Evolutionary conservation across 1,140 invertebrate genomes (phyloP).

Genomic region (Drosophila punjabiensis): DNA sequence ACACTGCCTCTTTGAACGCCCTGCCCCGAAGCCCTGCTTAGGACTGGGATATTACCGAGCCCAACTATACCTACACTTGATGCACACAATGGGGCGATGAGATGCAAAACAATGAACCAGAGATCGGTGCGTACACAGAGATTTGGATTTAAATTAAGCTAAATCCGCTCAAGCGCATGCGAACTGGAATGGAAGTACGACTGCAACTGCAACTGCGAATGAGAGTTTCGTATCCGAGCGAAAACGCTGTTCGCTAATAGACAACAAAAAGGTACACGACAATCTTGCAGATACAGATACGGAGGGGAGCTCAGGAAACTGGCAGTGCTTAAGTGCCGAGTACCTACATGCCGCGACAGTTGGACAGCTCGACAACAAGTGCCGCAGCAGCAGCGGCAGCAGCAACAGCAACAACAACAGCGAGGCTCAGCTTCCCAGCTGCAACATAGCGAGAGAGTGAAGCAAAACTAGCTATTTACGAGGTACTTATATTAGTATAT

Average conservation of each 20-base stretch:
- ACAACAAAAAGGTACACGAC: constrained; percentile 79
- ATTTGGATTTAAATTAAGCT: constrained; percentile 84
- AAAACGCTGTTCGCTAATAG: constrained; percentile 66
- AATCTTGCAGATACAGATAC: constrained; percentile 61
- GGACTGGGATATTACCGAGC: constrained; percentile 24
- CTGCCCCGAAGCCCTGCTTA: constrained; percentile 39
- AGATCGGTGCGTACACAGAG: constrained; percentile 57
- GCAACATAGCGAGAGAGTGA: constrained; percentile 30
- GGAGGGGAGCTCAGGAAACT: constrained; percentile 51
- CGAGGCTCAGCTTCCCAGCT: constrained; percentile 16
- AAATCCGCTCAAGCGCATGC: constrained; percentile 75
- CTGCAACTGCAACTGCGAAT: constrained; percentile 19
- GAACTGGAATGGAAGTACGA: constrained; percentile 22
- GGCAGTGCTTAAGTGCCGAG: constrained; percentile 72
- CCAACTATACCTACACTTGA: constrained; percentile 36
- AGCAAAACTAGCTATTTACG: constrained; percentile 7
- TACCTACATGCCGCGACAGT: constrained; percentile 57
- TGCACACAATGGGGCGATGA: constrained; percentile 26
- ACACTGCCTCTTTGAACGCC: constrained; percentile 34
- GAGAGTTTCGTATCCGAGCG: constrained; percentile 42
- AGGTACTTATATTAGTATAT: background rate
- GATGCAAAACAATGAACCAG: constrained; percentile 56
- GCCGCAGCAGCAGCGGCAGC: constrained; percentile 45
- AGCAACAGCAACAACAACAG: constrained; percentile 27
- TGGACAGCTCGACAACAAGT: constrained; percentile 67